Evolutionary conservation across 2,113 vertebrate genomes (phyloP).

Genomic region (Thalassarche chlororhynchos): DNA sequence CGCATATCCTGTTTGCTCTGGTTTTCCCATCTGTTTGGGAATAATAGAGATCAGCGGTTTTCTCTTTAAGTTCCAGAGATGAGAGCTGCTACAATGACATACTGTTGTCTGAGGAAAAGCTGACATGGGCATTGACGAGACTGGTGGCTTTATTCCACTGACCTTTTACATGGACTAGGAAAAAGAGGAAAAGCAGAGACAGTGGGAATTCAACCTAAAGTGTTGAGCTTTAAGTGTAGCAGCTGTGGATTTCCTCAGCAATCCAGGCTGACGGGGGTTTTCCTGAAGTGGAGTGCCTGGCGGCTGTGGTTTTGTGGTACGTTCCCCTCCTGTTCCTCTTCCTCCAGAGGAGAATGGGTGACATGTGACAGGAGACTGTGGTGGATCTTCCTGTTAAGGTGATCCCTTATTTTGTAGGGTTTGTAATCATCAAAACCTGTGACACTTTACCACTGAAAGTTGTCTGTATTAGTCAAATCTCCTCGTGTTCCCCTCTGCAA

Average conservation of each 20-base stretch:
- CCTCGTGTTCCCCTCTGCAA: conserved; percentile 15
- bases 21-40: conserved; percentile 59
- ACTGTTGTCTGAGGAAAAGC: conserved; percentile 46
- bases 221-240: neutral
- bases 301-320: neutral
- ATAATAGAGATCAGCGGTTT: conserved; percentile 55
- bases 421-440: neutral
- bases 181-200: neutral
- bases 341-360: neutral
- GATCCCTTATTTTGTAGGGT: neutral
- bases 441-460: neutral
- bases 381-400: neutral
- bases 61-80: conserved; percentile 49
- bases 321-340: neutral
- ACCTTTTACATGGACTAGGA: neutral
- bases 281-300: neutral
- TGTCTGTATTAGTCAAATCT: neutral
- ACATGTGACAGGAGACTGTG: neutral
- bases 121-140: neutral
- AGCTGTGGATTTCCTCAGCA: neutral
- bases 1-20: conserved; percentile 39
- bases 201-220: neutral
- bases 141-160: neutral
- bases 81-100: conserved; percentile 46
- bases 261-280: neutral